Conservation (phyloP, 53 echinoderm and acorn worm species). For the Pentamera pediparva region DNA sequence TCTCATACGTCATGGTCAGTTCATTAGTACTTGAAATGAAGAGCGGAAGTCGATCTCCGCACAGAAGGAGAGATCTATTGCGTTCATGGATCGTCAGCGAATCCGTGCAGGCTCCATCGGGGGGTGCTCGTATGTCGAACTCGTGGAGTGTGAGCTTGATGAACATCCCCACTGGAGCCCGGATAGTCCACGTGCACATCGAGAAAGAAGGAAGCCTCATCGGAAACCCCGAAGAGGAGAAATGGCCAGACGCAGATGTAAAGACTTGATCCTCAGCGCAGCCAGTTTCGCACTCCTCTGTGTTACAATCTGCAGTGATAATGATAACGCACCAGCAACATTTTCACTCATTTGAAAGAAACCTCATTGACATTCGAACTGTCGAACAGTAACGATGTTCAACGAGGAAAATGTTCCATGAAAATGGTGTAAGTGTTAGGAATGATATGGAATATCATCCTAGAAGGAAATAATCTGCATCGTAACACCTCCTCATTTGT, state of each 20-base stretch:
- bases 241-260: conserved; percentile 22
- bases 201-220: conserved; percentile 62
- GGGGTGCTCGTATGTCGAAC: conserved; percentile 54
- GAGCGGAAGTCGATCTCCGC: conserved; percentile 34
- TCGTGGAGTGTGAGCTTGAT: conserved; percentile 63
- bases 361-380: too few species aligned
- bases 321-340: too few species aligned
- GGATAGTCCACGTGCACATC: conserved; percentile 69
- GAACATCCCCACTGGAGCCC: conserved; percentile 49
- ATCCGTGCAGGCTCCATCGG: conserved; percentile 6
- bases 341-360: too few species aligned
- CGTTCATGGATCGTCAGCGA: too few species aligned
- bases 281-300: conserved; percentile 40
- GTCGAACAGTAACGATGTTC: too few species aligned
- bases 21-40: conserved; percentile 21
- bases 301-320: conserved; percentile 72
- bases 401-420: too few species aligned
- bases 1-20: conserved; percentile 31
- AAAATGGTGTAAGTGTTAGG: too few species aligned
- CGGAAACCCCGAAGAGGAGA: conserved; percentile 51
- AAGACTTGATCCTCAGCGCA: conserved; percentile 39
- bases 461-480: too few species aligned
- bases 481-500: too few species aligned
- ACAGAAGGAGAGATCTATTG: not conserved
- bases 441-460: too few species aligned